phyloP scores from a whole-genome alignment of 2,888 invertebrate species.

The Dryobotodes eremita region DNA sequence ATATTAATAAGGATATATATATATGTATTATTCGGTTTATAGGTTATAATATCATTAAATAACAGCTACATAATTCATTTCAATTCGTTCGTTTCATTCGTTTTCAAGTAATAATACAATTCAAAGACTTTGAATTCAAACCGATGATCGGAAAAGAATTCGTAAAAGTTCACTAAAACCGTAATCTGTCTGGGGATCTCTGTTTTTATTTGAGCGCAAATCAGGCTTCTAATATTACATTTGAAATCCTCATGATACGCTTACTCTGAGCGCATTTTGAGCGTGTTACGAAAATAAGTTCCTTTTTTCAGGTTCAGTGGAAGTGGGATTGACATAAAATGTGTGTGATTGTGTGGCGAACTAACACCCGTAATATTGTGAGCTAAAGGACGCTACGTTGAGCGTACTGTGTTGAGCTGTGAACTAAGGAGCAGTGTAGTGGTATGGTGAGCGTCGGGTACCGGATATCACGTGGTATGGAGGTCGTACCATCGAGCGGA shows the following conservation, averaged over 20 bases:
- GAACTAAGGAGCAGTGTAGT: slow-evolving; percentile 59
- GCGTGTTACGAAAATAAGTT: slow-evolving; percentile 53
- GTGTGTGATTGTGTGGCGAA: slow-evolving; percentile 80
- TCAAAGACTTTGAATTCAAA: slow-evolving; percentile 33
- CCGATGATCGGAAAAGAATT: slow-evolving; percentile 40
- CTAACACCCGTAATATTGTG: slow-evolving; percentile 73
- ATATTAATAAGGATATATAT: slow-evolving; percentile 36
- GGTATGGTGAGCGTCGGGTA: slow-evolving; percentile 68
- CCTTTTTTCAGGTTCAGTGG: slow-evolving; percentile 76
- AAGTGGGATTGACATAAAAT: slow-evolving; percentile 72
- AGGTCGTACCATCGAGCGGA: slow-evolving; percentile 81
- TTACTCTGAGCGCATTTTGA: slow-evolving; percentile 42
- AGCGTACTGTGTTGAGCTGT: slow-evolving; percentile 56
- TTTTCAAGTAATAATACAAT: slow-evolving; percentile 13
- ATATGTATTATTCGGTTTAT: slow-evolving; percentile 19
- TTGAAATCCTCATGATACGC: slow-evolving; percentile 48
- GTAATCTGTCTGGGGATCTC: slow-evolving; percentile 43
- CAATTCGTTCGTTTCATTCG: slow-evolving; percentile 12
- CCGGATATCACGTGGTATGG: slow-evolving; percentile 83
- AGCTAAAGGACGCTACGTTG: slow-evolving; percentile 51
- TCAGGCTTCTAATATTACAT: slow-evolving; percentile 51
- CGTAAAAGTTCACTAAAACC: slow-evolving; percentile 34
- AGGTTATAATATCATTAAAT: slow-evolving; percentile 18
- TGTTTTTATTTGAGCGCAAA: slow-evolving; percentile 58
- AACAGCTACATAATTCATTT: slow-evolving; percentile 13